A percentile compares a stretch with the other conserved stretches of the same genome.
Evolutionary conservation across 2,113 vertebrate genomes (phyloP).

Genomic region (Urocynchramus pylzowi): DNA sequence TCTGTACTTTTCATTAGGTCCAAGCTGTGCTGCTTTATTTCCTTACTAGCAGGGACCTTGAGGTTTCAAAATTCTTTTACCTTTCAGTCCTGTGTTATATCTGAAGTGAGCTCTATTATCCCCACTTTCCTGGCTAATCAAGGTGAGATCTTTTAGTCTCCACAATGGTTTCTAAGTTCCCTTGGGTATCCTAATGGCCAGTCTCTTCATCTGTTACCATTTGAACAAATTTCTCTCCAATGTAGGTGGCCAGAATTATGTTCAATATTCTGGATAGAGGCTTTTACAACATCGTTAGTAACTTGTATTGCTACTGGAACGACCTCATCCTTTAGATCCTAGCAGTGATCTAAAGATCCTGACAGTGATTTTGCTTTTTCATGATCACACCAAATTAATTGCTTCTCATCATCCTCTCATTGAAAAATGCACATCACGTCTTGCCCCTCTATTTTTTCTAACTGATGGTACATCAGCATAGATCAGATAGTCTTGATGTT

Average conservation of each 20-base stretch:
- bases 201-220: neutral
- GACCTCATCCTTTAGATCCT: neutral
- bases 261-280: neutral
- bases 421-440: neutral
- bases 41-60: neutral
- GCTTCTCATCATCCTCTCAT: neutral
- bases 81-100: neutral
- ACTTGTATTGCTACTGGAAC: neutral
- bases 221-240: neutral
- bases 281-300: neutral
- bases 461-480: neutral
- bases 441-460: neutral
- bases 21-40: neutral
- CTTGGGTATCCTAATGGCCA: neutral
- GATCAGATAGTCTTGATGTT: neutral
- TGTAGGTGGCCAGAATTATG: neutral
- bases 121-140: neutral
- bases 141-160: neutral
- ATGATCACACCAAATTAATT: neutral
- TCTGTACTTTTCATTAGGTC: neutral
- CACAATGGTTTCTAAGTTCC: neutral
- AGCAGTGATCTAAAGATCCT: neutral
- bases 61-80: neutral
- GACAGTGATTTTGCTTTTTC: neutral
- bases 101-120: neutral